Conservation (phyloP, 2,797 vertebrate genomes). For the Loris lydekkerianus region DNA sequence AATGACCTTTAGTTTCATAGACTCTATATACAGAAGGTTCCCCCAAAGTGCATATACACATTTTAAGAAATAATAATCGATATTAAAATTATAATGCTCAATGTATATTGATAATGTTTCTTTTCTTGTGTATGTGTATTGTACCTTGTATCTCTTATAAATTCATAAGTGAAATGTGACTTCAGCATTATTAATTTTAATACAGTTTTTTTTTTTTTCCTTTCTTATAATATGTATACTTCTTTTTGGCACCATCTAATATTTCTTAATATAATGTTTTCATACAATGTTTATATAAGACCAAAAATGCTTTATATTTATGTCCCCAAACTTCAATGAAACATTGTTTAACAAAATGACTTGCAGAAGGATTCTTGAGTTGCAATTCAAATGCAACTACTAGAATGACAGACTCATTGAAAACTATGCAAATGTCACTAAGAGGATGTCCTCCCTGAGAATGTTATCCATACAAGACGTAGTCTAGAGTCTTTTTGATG, state of each 20-base stretch:
- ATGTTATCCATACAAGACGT: neutral
- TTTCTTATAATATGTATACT: too few species aligned
- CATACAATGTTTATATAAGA: neutral
- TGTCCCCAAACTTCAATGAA: constrained; percentile 5
- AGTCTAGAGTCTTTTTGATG: neutral
- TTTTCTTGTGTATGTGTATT: too few species aligned
- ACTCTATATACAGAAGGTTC: neutral
- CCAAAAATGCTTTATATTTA: neutral
- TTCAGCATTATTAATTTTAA: too few species aligned
- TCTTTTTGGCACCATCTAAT: too few species aligned
- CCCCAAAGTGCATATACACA: too few species aligned
- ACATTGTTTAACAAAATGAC: constrained; percentile 45
- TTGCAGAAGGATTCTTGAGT: neutral
- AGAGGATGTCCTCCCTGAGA: neutral
- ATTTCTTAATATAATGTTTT: neutral
- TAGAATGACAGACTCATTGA: neutral
- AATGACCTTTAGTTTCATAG: neutral
- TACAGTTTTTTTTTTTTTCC: too few species aligned
- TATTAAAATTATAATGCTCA: too few species aligned
- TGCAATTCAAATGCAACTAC: neutral
- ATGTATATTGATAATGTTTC: neutral
- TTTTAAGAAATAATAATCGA: too few species aligned
- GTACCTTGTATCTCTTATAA: too few species aligned
- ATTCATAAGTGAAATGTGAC: too few species aligned
- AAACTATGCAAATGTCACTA: constrained; percentile 17